These are phyloP conservation scores for Macaria notata DNA, from an alignment of 2,888 invertebrate species.

Conservation along the genomic window DNA sequence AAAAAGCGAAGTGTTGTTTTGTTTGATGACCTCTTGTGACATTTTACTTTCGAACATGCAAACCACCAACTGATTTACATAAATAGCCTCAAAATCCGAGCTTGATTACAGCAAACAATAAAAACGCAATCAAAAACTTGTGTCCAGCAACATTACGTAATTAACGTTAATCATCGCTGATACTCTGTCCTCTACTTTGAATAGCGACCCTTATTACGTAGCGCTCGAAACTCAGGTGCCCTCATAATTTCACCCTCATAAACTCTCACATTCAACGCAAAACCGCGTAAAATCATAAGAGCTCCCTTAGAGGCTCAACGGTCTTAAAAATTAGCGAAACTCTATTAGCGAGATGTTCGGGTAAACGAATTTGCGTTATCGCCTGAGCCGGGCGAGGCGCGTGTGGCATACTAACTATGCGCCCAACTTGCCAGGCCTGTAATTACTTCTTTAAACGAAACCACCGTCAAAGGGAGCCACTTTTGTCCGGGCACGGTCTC, in stretches of 20 bases:
- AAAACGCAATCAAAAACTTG: too few species aligned
- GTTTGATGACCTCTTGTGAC: too few species aligned
- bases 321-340: constrained; percentile 82
- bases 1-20: too few species aligned
- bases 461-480: constrained; percentile 60
- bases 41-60: too few species aligned
- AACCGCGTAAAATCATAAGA: constrained; percentile 20
- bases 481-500: constrained; percentile 62
- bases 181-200: constrained; percentile 2
- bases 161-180: neutral
- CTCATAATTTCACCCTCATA: constrained; percentile 18
- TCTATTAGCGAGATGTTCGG: constrained; percentile 81
- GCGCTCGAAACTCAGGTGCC: constrained; percentile 10
- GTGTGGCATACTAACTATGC: constrained; percentile 72
- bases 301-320: constrained; percentile 57
- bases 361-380: constrained; percentile 82
- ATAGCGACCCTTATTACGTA: constrained; percentile 11
- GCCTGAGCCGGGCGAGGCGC: constrained; percentile 67
- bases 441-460: constrained; percentile 80
- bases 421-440: constrained; percentile 69
- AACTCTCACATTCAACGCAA: constrained; percentile 16
- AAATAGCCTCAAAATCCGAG: too few species aligned
- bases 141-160: too few species aligned
- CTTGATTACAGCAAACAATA: too few species aligned
- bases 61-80: too few species aligned